Conservation (phyloP, 2,888 invertebrate genomes). For the Drosophila nr. perissopoda region DNA sequence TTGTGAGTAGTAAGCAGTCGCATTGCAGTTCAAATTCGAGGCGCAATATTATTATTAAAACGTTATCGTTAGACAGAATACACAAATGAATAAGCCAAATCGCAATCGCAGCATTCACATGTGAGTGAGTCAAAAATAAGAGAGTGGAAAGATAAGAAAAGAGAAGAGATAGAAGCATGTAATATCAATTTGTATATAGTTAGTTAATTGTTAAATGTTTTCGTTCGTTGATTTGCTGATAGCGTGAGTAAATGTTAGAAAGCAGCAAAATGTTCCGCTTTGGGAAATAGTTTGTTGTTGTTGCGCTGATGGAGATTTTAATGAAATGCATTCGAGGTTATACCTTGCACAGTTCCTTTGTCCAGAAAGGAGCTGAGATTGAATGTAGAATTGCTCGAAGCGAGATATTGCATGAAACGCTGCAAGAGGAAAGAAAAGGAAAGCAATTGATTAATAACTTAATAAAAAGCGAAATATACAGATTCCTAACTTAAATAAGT, state of each 20-base stretch:
- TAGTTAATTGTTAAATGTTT: constrained; percentile 10
- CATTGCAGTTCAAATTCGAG: constrained; percentile 37
- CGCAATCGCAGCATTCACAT: constrained; percentile 66
- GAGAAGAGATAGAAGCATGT: constrained; percentile 53
- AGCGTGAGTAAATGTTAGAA: constrained; percentile 46
- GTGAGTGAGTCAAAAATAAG: constrained; percentile 14
- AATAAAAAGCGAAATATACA: neutral
- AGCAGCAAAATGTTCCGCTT: constrained; percentile 47
- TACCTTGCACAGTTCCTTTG: constrained; percentile 99
- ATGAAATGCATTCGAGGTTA: constrained; percentile 61
- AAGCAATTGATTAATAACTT: neutral
- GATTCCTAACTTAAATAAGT: neutral
- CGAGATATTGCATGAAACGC: constrained; percentile 99
- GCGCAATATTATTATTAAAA: constrained; percentile 42
- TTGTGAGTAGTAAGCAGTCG: constrained; percentile 55
- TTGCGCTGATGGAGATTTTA: constrained; percentile 4
- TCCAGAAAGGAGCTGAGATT: constrained; percentile 99
- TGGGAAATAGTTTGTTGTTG: neutral
- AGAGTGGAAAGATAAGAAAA: constrained; percentile 13
- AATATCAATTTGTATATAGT: constrained; percentile 19
- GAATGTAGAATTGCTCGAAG: constrained; percentile 99
- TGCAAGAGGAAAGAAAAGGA: constrained; percentile 85
- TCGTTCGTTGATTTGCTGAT: constrained; percentile 5
- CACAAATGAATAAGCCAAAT: constrained; percentile 70
- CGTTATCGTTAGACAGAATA: constrained; percentile 60